A percentile compares a stretch with the other conserved stretches of the same genome.
Evolutionary conservation across 2,797 vertebrate genomes (phyloP).

Genomic region (Hozukius guyotensis): DNA sequence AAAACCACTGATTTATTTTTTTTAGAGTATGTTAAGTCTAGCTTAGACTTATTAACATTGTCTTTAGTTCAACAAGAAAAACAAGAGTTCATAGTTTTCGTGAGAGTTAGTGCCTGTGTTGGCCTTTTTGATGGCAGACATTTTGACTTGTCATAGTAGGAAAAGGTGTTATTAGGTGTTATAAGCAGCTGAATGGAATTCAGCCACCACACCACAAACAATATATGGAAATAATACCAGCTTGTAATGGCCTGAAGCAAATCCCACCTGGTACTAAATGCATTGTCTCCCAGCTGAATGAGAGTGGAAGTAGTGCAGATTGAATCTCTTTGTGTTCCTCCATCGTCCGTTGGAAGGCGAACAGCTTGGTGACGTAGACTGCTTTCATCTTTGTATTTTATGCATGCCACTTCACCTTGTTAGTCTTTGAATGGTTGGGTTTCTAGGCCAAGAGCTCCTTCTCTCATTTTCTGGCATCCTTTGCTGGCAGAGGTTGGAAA

Average conservation of each 20-base stretch:
- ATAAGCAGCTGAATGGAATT: no score
- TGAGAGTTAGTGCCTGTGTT: not conserved
- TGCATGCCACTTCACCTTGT: constrained; percentile 40
- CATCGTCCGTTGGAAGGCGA: not conserved
- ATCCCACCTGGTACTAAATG: not conserved
- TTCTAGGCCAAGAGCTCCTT: constrained; percentile 54
- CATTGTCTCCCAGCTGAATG: not conserved
- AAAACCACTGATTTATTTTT: no score
- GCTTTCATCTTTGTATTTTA: constrained; percentile 19
- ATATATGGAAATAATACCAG: not conserved
- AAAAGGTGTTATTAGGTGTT: no score
- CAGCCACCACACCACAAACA: no score
- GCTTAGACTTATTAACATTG: not conserved
- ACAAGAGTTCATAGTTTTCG: no score
- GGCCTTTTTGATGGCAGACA: not conserved
- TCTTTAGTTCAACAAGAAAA: not conserved
- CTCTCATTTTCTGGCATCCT: constrained; percentile 38
- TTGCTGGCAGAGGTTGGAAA: constrained; percentile 65
- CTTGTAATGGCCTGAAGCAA: not conserved
- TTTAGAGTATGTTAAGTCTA: no score
- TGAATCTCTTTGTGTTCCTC: constrained; percentile 16
- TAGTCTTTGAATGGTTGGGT: constrained; percentile 34
- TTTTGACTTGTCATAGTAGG: not conserved
- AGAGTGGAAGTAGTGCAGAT: not conserved
- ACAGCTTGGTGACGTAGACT: not conserved